These are phyloP conservation scores for Rhyacichthys aspro DNA, from an alignment of 2,797 vertebrate species.

Conservation along the genomic window DNA sequence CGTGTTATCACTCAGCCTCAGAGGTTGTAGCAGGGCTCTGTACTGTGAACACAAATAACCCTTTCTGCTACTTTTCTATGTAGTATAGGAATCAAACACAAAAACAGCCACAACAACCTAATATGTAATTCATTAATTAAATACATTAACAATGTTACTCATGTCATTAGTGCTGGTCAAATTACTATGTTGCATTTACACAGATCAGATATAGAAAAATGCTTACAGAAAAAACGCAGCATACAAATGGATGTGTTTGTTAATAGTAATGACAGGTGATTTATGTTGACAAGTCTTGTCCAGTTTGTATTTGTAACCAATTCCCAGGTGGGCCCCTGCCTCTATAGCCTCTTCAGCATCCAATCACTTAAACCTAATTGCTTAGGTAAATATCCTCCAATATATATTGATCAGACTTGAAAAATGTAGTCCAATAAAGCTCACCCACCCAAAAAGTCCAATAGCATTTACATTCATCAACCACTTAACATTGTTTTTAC, in stretches of 20 bases:
- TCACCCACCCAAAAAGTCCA: slow-evolving; percentile 21
- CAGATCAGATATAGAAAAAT: slow-evolving; percentile 52
- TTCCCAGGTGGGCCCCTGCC: slow-evolving; percentile 62
- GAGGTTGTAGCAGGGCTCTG: slow-evolving; percentile 33
- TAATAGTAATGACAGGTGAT: slow-evolving; percentile 61
- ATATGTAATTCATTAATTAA: slow-evolving; percentile 10
- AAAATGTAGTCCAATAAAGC: slow-evolving; percentile 48
- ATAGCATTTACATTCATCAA: slow-evolving; percentile 7
- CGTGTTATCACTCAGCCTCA: slow-evolving; percentile 67
- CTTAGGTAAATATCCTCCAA: slow-evolving; percentile 69
- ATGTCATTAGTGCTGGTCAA: too few relatives aligned
- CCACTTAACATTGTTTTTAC: not conserved
- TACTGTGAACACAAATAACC: slow-evolving; percentile 30
- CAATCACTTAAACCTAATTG: slow-evolving; percentile 72
- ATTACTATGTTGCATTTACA: too few relatives aligned
- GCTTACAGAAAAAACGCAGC: slow-evolving; percentile 43
- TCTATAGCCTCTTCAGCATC: slow-evolving; percentile 45
- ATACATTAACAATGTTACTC: too few relatives aligned
- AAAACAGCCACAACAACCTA: slow-evolving; percentile 12
- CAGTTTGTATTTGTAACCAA: slow-evolving; percentile 57
- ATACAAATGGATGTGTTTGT: slow-evolving; percentile 59
- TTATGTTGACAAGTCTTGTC: slow-evolving; percentile 66
- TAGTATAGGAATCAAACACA: slow-evolving; percentile 16
- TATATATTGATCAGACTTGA: slow-evolving; percentile 71
- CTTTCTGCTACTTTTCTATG: slow-evolving; percentile 28